Evolutionary conservation across 2,888 invertebrate genomes (phyloP).

Genomic region (Pammene aurita): DNA sequence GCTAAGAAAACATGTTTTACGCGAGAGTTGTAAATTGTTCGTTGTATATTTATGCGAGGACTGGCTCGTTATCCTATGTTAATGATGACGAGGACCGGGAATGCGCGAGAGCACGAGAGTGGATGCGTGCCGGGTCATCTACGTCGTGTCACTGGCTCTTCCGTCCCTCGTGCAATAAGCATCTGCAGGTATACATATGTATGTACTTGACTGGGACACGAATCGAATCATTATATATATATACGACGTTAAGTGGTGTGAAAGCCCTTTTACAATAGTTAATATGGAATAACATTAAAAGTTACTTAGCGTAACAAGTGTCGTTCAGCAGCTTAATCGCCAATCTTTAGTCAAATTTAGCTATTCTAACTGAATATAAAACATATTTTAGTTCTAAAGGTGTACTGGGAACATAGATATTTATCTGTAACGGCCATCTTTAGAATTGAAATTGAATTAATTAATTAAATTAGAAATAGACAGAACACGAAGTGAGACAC

Average conservation of each 20-base stretch:
- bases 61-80: conserved; percentile 11
- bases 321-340: no score
- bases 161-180: neutral
- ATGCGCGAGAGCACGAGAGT: conserved; percentile 10
- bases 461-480: no score
- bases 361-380: neutral
- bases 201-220: neutral
- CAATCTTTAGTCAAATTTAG: neutral
- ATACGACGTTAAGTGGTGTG: neutral
- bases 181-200: conserved; percentile 23
- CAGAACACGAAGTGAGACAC: no score
- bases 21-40: conserved; percentile 6
- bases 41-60: neutral
- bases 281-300: no score
- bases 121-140: conserved; percentile 49
- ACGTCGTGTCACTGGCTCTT: conserved; percentile 7
- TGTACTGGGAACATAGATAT: no score
- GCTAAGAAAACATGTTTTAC: conserved; percentile 56
- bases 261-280: neutral
- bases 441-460: no score
- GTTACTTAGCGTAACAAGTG: neutral
- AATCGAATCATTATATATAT: neutral
- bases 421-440: no score
- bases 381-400: no score
- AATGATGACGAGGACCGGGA: neutral